These are phyloP conservation scores for Mayetiola destructor DNA, from an alignment of 2,888 invertebrate genomes.

Conservation along the genomic window DNA sequence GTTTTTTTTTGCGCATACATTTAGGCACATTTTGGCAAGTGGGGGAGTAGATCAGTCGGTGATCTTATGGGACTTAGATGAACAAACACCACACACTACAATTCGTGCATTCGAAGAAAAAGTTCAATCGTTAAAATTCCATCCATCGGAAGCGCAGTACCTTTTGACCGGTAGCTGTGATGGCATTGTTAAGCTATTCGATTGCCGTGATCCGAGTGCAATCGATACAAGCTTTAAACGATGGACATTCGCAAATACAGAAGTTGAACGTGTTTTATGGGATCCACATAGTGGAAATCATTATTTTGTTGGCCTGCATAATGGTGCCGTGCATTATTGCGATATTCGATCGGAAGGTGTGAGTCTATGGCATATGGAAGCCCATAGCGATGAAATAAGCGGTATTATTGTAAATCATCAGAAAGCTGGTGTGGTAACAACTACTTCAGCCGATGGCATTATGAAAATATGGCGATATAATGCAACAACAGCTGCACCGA, in stretches of 20 bases:
- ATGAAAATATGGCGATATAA: constrained; percentile 73
- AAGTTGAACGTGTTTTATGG: constrained; percentile 81
- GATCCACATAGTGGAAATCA: constrained; percentile 61
- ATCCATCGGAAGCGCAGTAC: constrained; percentile 66
- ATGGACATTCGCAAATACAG: constrained; percentile 58
- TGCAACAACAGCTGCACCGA: constrained; percentile 25
- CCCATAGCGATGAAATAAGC: constrained; percentile 74
- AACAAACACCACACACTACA: constrained; percentile 58
- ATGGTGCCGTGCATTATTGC: constrained; percentile 53
- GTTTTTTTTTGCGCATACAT: constrained; percentile 20
- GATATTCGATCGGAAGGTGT: constrained; percentile 53
- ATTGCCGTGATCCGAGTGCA: constrained; percentile 64
- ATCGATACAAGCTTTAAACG: constrained; percentile 30
- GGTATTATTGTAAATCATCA: constrained; percentile 59
- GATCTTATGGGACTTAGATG: constrained; percentile 83
- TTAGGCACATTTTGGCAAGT: constrained; percentile 76
- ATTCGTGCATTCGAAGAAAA: constrained; percentile 64
- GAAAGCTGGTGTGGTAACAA: constrained; percentile 61
- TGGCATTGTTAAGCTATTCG: constrained; percentile 60
- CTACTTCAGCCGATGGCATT: constrained; percentile 64
- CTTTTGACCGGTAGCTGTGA: constrained; percentile 75
- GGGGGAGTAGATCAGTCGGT: constrained; percentile 82
- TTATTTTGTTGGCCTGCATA: constrained; percentile 49
- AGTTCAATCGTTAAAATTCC: constrained; percentile 73
- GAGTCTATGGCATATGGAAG: constrained; percentile 55